Base-by-base conservation (phyloP, 2,797 vertebrate genomes). In the Sebastes taczanowskii region DNA sequence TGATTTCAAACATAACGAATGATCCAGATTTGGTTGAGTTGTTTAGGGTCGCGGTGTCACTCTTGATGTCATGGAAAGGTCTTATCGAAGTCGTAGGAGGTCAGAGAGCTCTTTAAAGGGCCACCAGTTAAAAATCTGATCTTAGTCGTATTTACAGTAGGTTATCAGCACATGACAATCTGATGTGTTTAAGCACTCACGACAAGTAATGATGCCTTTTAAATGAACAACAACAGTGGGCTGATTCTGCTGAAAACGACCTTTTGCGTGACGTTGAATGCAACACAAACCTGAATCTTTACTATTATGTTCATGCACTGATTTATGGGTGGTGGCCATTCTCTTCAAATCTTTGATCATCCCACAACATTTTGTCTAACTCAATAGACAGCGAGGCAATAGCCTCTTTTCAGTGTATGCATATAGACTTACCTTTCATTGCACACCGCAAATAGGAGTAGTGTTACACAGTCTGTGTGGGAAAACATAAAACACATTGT, bases 401-500 rank as follows among this genome's bases (percentile, higher is more conserved):
- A 69, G 73, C 58, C 63, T 74, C 69, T 74, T 88, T 91, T 90
- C 77, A 87, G 22, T 38, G 78, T 71, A 52, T 32, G 74, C 71
- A 83, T 82, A 84, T 86, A 90, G 85, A 74, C 82, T 91, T 92
- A 90, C 87, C 85, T 92, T 91, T 90, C 76, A 90, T 79, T 75
- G 49, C 29, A 25, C 64, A 71, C 78, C 85, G 83, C 71, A 84
- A 83, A 81, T 56, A 81, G 82, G 91, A 77, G 87, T 93, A 78
- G 23, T 42, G 80, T 92, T 91, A 92, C 83, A 86, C 13, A 16
- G 59, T 59, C 62, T 73, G 75, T 85, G 53, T 75, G 75, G 58
- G 59, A 81, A 52, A 77, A 81, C 65, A 89, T 78, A 64, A 80
- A 83, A 68, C 52, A 83, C 78, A 85, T 75, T 86, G 79, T 83